Base-by-base conservation (phyloP, 1,140 invertebrate species). In the Drosophila ercepeae region DNA sequence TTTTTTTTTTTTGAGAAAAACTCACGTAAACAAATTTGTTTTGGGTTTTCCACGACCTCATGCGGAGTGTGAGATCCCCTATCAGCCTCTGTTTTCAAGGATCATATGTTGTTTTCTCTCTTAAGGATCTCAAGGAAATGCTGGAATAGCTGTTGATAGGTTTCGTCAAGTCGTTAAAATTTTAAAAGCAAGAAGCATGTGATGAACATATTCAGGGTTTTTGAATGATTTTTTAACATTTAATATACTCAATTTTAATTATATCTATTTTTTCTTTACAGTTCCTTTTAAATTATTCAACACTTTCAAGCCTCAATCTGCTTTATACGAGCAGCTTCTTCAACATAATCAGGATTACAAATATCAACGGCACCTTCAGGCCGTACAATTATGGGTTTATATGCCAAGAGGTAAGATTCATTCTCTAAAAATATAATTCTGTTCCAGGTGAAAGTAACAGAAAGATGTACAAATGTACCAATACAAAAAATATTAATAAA, bases 321-420 rank as follows among this genome's bases (percentile, higher is more conserved):
- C 70, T 48, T 75, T 34, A 21, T 11, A 25, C 14, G 11, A 68
- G 71, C 75, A 61, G 65, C 48, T 60, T 16, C 25, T 32, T 4
- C 29, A 11, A 23, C 7, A 18, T 23, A 42, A 41, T 63, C 51
- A 44, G 27, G 29, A 54, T 48, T 58, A 44, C 11, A 41, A 59
- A 50, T 39, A 48, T 48, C 42, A 72, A 72, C 86, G 86, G 86
- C 86, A 72, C 42, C n/a, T 58, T 27, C 50, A 67, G 64, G 86
- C 86, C 86, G 86, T 86, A 60, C 68, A 86, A 89, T 86, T 82
- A 89, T 89, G 86, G 86, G 89, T 86, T 75, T 75, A 69, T 61
- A 86, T 82, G 53, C 48, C 73, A 78, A 81, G 46, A 78, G 79
- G 86, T 89, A 45, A 79, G 84, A 11, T 7, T 7, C 25, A 7